Percentiles rank a stretch among this genome's conserved stretches.
Conservation (phyloP, 2,797 vertebrate species). For the Oreortyx pictus region DNA sequence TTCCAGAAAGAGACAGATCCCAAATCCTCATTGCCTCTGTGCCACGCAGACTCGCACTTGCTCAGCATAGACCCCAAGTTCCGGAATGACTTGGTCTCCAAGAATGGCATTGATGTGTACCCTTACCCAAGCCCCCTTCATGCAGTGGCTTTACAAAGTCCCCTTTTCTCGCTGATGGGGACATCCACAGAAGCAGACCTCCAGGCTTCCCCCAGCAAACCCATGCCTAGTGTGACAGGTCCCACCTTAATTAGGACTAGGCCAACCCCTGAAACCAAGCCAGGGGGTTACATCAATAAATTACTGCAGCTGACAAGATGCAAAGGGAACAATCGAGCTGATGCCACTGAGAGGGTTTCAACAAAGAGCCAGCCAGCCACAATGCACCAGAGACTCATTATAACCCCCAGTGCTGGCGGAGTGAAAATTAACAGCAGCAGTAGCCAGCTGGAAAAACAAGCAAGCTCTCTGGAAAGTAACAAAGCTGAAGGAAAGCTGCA, state of each 20-base stretch:
- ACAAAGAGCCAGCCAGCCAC: background rate
- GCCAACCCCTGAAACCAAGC: conserved; percentile 70
- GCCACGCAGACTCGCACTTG: conserved; percentile 67
- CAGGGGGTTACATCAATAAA: conserved; percentile 86
- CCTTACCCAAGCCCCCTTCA: conserved; percentile 95
- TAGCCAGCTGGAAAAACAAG: conserved; percentile 53
- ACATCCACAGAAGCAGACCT: conserved; percentile 57
- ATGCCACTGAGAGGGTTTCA: conserved; percentile 32
- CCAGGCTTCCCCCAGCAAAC: conserved; percentile 14
- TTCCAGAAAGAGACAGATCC: conserved; percentile 76
- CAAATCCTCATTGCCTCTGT: conserved; percentile 57
- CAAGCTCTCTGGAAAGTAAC: conserved; percentile 2
- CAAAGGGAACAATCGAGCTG: conserved; percentile 66
- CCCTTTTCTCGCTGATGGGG: conserved; percentile 85
- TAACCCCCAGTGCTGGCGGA: conserved; percentile 29
- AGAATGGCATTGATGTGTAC: conserved; percentile 88
- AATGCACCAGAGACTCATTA: conserved; percentile 48
- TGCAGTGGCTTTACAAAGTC: conserved; percentile 94
- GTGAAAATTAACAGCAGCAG: conserved; percentile 59
- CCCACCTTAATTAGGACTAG: conserved; percentile 51
- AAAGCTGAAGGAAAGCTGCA: conserved; percentile 11
- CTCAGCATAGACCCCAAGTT: conserved; percentile 84
- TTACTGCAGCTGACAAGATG: conserved; percentile 82
- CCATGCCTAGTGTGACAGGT: background rate
- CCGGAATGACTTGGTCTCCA: conserved; percentile 88